Conservation (phyloP, 2,888 invertebrate genomes). For the Macaria liturata region DNA sequence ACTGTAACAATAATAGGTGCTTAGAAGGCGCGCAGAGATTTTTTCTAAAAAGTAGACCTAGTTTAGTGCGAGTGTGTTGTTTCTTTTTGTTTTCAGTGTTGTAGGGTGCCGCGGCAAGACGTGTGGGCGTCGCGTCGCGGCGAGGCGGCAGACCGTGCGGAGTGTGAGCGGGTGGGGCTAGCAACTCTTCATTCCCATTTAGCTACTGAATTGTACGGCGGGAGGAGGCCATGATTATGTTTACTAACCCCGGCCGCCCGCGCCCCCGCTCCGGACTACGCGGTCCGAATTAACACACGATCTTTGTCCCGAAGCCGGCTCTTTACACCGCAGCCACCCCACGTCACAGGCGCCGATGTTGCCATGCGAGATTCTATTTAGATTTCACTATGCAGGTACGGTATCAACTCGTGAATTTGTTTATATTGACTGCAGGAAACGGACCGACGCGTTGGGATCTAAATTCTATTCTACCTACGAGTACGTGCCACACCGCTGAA, state of each 20-base stretch:
- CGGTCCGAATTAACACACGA: slow-evolving; percentile 78
- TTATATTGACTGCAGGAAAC: slow-evolving; percentile 33
- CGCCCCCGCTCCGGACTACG: slow-evolving; percentile 65
- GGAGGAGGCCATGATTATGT: slow-evolving; percentile 78
- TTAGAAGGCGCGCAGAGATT: background rate
- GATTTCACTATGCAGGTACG: slow-evolving; percentile 35
- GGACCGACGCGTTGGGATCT: slow-evolving; percentile 12
- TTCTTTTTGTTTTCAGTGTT: slow-evolving; percentile 49
- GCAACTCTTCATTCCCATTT: slow-evolving; percentile 78
- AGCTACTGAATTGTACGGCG: slow-evolving; percentile 78
- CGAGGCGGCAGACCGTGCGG: slow-evolving; percentile 56
- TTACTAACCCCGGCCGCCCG: slow-evolving; percentile 73
- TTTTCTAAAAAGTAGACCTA: background rate
- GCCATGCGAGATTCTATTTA: slow-evolving; percentile 47
- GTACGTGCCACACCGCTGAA: no score
- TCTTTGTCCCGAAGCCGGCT: slow-evolving; percentile 66
- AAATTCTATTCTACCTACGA: no score
- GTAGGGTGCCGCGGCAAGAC: slow-evolving; percentile 57
- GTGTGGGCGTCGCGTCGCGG: slow-evolving; percentile 63
- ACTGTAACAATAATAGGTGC: slow-evolving; percentile 11
- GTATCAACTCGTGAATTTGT: slow-evolving; percentile 32
- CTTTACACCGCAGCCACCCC: slow-evolving; percentile 44
- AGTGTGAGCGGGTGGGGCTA: slow-evolving; percentile 57
- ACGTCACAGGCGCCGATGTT: slow-evolving; percentile 46
- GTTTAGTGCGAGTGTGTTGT: background rate